These are phyloP conservation scores for Grammomys dolichurus DNA, from an alignment of 2,113 vertebrate species.

Conservation along the genomic window DNA sequence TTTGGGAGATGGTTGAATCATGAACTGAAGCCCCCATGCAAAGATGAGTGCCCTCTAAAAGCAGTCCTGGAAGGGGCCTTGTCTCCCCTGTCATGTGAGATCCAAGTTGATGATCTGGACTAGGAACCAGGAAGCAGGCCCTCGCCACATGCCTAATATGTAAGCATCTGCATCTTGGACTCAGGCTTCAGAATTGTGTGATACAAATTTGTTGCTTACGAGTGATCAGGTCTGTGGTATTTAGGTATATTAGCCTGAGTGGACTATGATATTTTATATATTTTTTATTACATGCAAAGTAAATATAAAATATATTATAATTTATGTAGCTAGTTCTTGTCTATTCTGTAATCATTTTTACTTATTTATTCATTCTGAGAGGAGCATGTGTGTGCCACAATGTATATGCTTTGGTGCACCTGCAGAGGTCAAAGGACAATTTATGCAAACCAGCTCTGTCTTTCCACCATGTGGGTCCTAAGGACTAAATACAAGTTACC, in stretches of 20 bases:
- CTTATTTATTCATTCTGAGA: background rate
- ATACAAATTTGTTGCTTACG: background rate
- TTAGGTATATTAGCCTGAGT: background rate
- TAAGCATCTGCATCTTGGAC: background rate
- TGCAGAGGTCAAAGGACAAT: background rate
- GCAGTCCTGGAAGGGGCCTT: background rate
- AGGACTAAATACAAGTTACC: background rate
- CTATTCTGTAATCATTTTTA: background rate
- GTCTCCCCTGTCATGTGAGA: background rate
- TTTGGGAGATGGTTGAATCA: background rate
- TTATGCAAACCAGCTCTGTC: background rate
- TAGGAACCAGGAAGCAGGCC: background rate
- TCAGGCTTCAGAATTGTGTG: background rate
- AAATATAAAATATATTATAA: background rate
- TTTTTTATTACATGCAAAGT: background rate
- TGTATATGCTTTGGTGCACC: background rate
- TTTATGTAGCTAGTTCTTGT: background rate
- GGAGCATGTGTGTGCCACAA: background rate
- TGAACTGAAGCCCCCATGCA: background rate
- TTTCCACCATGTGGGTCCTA: background rate
- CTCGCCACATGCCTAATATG: too few species aligned
- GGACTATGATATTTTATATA: background rate
- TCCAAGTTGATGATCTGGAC: background rate
- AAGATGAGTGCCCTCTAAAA: background rate
- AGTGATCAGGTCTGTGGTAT: background rate